Conservation (phyloP, 2,888 invertebrate genomes). For the Ormyrus labotus region DNA sequence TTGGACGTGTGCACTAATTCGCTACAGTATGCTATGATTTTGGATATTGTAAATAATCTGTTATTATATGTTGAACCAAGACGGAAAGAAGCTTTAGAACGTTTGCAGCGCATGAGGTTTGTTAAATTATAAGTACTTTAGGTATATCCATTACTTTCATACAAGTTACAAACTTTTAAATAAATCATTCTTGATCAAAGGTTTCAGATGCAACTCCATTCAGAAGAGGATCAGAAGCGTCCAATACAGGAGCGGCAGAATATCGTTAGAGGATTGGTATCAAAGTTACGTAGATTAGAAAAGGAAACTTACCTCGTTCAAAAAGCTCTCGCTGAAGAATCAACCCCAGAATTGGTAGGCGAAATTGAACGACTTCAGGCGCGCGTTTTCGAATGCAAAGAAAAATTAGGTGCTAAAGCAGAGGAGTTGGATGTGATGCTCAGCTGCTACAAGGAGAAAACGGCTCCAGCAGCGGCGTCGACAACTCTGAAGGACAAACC, state of each 20-base stretch:
- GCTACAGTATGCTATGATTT: slow-evolving; percentile 94
- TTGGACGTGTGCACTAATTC: slow-evolving; percentile 98
- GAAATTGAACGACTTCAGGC: slow-evolving; percentile 86
- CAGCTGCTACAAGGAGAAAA: slow-evolving; percentile 91
- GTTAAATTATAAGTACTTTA: background rate
- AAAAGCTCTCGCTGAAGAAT: slow-evolving; percentile 85
- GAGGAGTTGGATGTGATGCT: slow-evolving; percentile 97
- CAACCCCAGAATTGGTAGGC: slow-evolving; percentile 79
- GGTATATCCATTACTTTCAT: background rate
- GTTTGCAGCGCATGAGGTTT: slow-evolving; percentile 89
- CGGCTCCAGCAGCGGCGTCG: slow-evolving; percentile 78
- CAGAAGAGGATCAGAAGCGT: slow-evolving; percentile 92
- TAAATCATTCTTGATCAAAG: background rate
- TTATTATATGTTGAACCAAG: slow-evolving; percentile 97
- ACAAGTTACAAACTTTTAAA: background rate
- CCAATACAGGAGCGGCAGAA: slow-evolving; percentile 94
- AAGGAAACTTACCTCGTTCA: slow-evolving; percentile 92
- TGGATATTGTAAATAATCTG: slow-evolving; percentile 98
- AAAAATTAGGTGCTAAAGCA: slow-evolving; percentile 89
- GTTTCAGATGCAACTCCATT: slow-evolving; percentile 94
- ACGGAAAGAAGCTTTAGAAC: slow-evolving; percentile 92
- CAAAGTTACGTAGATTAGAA: slow-evolving; percentile 90
- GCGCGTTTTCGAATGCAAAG: slow-evolving; percentile 92
- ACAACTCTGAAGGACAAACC: slow-evolving; percentile 84
- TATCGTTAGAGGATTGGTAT: slow-evolving; percentile 83